These are phyloP conservation scores for Rhinogobius similis DNA, from an alignment of 2,113 vertebrate species.

Conservation along the genomic window DNA sequence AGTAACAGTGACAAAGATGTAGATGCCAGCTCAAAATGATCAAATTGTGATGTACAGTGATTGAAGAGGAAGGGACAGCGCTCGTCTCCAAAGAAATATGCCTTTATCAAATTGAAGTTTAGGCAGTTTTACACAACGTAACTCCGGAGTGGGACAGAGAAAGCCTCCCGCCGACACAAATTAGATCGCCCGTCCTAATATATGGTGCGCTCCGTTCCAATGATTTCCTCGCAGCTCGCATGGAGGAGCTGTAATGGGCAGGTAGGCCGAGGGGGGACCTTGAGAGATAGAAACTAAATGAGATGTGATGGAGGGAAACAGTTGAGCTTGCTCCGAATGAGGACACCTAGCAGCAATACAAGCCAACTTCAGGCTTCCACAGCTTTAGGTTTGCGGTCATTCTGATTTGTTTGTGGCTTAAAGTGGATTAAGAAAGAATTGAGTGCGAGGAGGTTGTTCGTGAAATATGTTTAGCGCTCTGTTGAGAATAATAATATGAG, in stretches of 20 bases:
- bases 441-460: conserved; percentile 16
- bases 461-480: conserved; percentile 1
- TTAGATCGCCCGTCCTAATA: conserved; percentile 60
- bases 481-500: not conserved
- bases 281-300: conserved; percentile 50
- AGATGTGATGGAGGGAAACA: conserved; percentile 35
- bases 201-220: conserved; percentile 54
- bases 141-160: conserved; percentile 33
- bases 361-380: conserved; percentile 6
- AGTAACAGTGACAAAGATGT: not conserved
- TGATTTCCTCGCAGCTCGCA: conserved; percentile 47
- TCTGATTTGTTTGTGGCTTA: conserved; percentile 12
- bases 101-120: conserved; percentile 33
- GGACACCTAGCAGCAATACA: conserved; percentile 12
- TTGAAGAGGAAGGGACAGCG: not conserved
- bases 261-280: conserved; percentile 39
- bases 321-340: conserved; percentile 5
- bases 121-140: conserved; percentile 26
- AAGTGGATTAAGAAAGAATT: conserved; percentile 15
- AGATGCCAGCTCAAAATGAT: conserved; percentile 9
- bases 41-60: not conserved
- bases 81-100: not conserved
- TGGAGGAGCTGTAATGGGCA: conserved; percentile 42
- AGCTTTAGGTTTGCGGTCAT: conserved; percentile 9
- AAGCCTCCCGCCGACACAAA: conserved; percentile 50